A percentile compares a stretch with the other conserved stretches of the same genome.
Conservation (phyloP, 2,888 invertebrate genomes). For the Pyralis farinalis region DNA sequence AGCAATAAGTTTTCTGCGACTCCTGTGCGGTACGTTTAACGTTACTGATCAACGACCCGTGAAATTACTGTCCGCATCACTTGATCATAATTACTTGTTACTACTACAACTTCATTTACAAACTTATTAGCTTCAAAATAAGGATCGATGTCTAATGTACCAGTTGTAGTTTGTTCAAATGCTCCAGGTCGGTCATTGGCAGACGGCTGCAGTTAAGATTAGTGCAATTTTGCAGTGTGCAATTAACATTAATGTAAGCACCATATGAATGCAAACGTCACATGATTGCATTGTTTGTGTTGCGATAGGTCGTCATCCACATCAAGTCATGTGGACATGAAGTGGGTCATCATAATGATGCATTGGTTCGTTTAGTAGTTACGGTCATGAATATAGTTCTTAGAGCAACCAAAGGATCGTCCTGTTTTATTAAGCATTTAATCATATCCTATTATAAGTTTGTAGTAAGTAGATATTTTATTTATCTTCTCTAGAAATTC, state of each 20-base stretch:
- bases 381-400: too few species aligned
- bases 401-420: too few species aligned
- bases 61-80: constrained; percentile 47
- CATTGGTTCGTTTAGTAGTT: constrained; percentile 1
- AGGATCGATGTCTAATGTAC: constrained; percentile 21
- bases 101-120: constrained; percentile 27
- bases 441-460: too few species aligned
- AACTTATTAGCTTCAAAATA: constrained; percentile 24
- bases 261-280: constrained; percentile 37
- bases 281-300: constrained; percentile 29
- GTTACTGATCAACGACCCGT: constrained; percentile 39
- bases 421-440: too few species aligned
- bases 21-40: constrained; percentile 1
- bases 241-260: constrained; percentile 42
- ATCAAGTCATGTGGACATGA: constrained; percentile 46
- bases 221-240: constrained; percentile 45
- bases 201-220: constrained; percentile 60
- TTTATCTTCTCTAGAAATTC: too few species aligned
- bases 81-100: constrained; percentile 48
- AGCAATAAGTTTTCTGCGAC: background rate
- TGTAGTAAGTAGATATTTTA: too few species aligned
- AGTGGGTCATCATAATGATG: constrained; percentile 20
- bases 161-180: constrained; percentile 11
- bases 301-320: constrained; percentile 26
- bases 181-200: constrained; percentile 57